phyloP scores from a whole-genome alignment of 2,888 invertebrate genomes.

The Pemphredon lugubris region DNA sequence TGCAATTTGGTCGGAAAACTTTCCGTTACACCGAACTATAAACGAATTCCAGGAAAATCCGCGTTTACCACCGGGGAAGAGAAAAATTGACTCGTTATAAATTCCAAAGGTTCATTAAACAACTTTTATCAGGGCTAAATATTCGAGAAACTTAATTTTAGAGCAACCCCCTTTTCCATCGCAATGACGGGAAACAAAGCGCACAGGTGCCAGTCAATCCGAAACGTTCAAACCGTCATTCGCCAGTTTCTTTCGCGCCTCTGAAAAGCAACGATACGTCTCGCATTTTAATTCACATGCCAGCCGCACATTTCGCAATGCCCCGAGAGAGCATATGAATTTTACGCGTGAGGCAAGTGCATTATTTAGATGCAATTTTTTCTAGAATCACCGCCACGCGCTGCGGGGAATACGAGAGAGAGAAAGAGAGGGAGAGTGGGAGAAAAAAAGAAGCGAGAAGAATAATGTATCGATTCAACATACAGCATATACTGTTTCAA shows the following conservation, averaged over 20 bases:
- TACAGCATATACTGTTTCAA: conserved; percentile 45
- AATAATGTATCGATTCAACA: conserved; percentile 46
- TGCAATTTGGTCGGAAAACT: too few species aligned
- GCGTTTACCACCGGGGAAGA: too few species aligned
- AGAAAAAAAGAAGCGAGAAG: conserved; percentile 26
- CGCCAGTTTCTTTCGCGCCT: neutral
- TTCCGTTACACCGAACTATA: too few species aligned
- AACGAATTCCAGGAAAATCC: too few species aligned
- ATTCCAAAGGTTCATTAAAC: too few species aligned
- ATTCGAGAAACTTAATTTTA: too few species aligned
- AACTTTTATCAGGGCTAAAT: too few species aligned
- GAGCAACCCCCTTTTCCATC: too few species aligned
- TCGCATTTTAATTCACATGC: conserved; percentile 44
- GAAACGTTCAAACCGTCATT: neutral
- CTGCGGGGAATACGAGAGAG: conserved; percentile 23
- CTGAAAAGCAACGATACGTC: conserved; percentile 17
- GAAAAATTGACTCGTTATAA: too few species aligned
- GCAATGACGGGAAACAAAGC: neutral
- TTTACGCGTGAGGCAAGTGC: conserved; percentile 26
- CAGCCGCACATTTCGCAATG: conserved; percentile 16
- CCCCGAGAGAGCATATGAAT: conserved; percentile 31
- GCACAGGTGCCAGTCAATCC: conserved; percentile 1
- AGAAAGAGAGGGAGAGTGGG: conserved; percentile 6
- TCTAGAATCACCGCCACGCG: conserved; percentile 26
- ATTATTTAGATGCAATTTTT: conserved; percentile 65